phyloP scores from a whole-genome alignment of 2,888 invertebrate species.

The Tachystola acroxantha region DNA sequence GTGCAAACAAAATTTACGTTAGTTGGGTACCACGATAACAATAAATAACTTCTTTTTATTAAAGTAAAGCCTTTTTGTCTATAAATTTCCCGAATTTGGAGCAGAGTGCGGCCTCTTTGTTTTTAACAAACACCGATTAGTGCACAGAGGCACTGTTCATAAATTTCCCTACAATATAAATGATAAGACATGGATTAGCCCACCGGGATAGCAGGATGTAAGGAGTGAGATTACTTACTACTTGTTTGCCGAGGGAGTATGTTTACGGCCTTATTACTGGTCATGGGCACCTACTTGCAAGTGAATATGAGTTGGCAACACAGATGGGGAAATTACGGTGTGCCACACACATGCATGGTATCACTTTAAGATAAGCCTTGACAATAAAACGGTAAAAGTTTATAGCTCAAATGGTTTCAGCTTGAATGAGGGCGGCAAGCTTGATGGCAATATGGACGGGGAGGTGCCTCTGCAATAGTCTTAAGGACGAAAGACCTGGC shows the following conservation, averaged over 20 bases:
- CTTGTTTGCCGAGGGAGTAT: slow-evolving; percentile 54
- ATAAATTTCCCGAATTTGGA: slow-evolving; percentile 14
- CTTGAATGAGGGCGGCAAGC: no score
- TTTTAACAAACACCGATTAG: slow-evolving; percentile 35
- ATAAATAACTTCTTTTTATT: background rate
- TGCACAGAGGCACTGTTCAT: slow-evolving; percentile 51
- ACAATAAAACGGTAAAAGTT: background rate
- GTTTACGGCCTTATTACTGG: slow-evolving; percentile 45
- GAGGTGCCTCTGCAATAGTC: no score
- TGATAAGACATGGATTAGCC: slow-evolving; percentile 65
- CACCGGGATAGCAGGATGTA: slow-evolving; percentile 71
- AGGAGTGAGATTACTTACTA: slow-evolving; percentile 39
- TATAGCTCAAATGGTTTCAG: no score
- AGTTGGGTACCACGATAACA: background rate
- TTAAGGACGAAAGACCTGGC: no score
- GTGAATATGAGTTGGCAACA: background rate
- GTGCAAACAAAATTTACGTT: no score
- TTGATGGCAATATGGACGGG: no score
- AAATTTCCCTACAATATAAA: slow-evolving; percentile 52
- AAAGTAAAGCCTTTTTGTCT: slow-evolving; percentile 3
- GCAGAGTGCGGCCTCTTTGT: slow-evolving; percentile 44
- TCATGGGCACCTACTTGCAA: slow-evolving; percentile 12
- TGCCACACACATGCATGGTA: no score
- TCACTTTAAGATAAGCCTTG: background rate
- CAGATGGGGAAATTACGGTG: background rate